Evolutionary conservation across 1,140 invertebrate species (phyloP).

Genomic region (Solenopsis invicta): DNA sequence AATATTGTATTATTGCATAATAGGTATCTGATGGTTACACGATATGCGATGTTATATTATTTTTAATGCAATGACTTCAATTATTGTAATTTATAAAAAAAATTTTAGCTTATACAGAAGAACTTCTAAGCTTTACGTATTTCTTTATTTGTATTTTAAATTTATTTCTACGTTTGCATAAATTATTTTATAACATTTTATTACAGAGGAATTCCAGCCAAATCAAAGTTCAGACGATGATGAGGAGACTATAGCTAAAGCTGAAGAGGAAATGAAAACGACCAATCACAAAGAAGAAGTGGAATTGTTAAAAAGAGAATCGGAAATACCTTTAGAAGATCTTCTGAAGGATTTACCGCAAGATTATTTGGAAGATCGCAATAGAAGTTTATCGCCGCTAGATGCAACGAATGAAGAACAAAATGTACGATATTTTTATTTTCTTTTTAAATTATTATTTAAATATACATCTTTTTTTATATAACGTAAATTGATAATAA

Average conservation of each 20-base stretch:
- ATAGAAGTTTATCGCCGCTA: slow-evolving; percentile 86
- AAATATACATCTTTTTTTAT: background rate
- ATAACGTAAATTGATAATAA: slow-evolving; percentile 2
- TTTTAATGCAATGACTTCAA: background rate
- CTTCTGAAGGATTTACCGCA: slow-evolving; percentile 92
- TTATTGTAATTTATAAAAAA: background rate
- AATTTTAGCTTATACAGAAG: background rate
- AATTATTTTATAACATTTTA: slow-evolving; percentile 73
- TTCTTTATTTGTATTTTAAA: background rate
- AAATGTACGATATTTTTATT: slow-evolving; percentile 61
- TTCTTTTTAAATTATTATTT: slow-evolving; percentile 10
- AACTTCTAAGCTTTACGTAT: background rate
- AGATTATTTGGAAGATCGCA: slow-evolving; percentile 92
- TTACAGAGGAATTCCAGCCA: slow-evolving; percentile 93
- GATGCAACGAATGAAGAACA: slow-evolving; percentile 70
- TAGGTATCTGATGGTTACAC: background rate
- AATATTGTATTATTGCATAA: background rate
- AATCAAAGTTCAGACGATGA: slow-evolving; percentile 94
- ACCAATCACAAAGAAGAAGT: slow-evolving; percentile 93
- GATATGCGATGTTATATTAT: background rate
- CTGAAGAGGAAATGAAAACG: slow-evolving; percentile 92
- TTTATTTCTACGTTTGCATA: slow-evolving; percentile 29
- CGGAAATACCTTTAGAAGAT: slow-evolving; percentile 96
- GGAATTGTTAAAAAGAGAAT: slow-evolving; percentile 95
- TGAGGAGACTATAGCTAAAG: slow-evolving; percentile 98